A percentile compares a stretch with the other conserved stretches of the same genome.
Evolutionary conservation across 2,797 vertebrate genomes (phyloP).

Genomic region (Hippocampus kuda): DNA sequence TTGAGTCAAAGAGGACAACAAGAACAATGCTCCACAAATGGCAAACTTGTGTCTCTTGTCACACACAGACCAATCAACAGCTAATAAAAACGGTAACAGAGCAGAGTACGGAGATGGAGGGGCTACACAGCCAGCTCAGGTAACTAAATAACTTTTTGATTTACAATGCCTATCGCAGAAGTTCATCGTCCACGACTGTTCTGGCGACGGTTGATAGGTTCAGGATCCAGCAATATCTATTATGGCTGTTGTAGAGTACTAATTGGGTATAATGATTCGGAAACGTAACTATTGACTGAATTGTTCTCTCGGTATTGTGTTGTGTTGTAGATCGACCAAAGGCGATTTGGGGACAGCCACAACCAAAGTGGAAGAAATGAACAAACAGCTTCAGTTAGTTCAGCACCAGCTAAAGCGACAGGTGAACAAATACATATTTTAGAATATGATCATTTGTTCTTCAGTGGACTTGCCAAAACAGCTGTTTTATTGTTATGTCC

Average conservation of each 20-base stretch:
- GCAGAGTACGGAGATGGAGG: conserved; percentile 76
- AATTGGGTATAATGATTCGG: background rate
- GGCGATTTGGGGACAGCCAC: conserved; percentile 71
- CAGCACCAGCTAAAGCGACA: conserved; percentile 74
- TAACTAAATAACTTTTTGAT: conserved; percentile 41
- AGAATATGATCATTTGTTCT: background rate
- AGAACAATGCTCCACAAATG: conserved; percentile 49
- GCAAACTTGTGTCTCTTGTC: conserved; percentile 55
- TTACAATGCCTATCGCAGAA: background rate
- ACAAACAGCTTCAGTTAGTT: conserved; percentile 66
- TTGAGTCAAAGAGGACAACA: background rate
- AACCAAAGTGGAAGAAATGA: conserved; percentile 79
- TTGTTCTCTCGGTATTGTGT: background rate
- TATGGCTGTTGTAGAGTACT: background rate
- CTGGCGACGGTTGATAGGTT: background rate
- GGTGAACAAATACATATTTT: conserved; percentile 57
- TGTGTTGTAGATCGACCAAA: conserved; percentile 72
- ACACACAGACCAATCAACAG: conserved; percentile 80
- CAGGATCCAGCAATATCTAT: background rate
- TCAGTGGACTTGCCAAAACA: background rate
- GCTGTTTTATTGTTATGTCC: background rate
- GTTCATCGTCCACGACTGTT: background rate
- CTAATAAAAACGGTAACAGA: conserved; percentile 78
- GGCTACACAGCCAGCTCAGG: conserved; percentile 78
- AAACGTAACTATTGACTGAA: background rate